These are phyloP conservation scores for Acropternis orthonyx DNA, from an alignment of 2,797 vertebrate species.

Conservation along the genomic window DNA sequence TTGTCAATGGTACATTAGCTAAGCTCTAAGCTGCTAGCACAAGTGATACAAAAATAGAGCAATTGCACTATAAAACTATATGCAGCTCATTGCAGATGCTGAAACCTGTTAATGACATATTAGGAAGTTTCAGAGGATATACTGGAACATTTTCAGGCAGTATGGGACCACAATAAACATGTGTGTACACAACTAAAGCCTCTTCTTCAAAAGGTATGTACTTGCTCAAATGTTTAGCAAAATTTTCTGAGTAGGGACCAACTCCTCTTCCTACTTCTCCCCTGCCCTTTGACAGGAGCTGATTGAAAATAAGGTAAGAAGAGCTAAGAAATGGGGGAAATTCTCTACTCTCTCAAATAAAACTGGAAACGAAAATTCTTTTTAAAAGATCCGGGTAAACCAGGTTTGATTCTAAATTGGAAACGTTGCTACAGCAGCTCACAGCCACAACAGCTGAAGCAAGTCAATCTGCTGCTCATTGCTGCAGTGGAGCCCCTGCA, in stretches of 20 bases:
- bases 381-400: background rate
- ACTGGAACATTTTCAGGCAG: background rate
- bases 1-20: constrained; percentile 58
- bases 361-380: background rate
- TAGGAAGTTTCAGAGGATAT: background rate
- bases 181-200: rapidly evolving
- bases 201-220: background rate
- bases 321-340: background rate
- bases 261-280: background rate
- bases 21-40: constrained; percentile 35
- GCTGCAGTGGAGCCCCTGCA: background rate
- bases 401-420: background rate
- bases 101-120: constrained; percentile 3
- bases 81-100: background rate
- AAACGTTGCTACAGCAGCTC: background rate
- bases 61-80: constrained; percentile 34
- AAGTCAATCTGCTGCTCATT: background rate
- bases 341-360: background rate
- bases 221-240: background rate
- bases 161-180: background rate
- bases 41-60: constrained; percentile 53
- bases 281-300: background rate
- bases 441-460: background rate
- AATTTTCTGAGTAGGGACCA: background rate
- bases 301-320: background rate